Percentiles rank a stretch among this genome's conserved stretches.
Evolutionary conservation across 2,797 vertebrate species (phyloP).

Genomic region (Crossoptilon crossoptilon): DNA sequence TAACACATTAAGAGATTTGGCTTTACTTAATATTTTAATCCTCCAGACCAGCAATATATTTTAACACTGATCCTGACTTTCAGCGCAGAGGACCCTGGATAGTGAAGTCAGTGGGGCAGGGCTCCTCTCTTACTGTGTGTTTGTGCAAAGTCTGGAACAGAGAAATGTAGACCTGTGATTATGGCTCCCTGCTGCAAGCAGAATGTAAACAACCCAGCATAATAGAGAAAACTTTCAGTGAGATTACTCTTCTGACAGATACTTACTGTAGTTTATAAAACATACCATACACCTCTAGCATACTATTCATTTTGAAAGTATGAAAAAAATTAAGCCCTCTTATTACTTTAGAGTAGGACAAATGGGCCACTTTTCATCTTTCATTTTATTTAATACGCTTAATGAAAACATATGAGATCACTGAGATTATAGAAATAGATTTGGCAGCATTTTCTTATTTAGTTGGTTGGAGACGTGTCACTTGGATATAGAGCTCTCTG

Average conservation of each 20-base stretch:
- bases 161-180: not conserved
- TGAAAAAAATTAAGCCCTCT: constrained; percentile 27
- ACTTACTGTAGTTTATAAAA: not conserved
- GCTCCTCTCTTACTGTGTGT: not conserved
- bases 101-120: accelerated
- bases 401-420: constrained; percentile 75
- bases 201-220: not conserved
- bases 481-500: constrained; percentile 68
- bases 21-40: not conserved
- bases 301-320: constrained; percentile 30
- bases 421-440: constrained; percentile 43
- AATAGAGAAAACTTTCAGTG: not conserved
- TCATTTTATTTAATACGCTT: constrained; percentile 67
- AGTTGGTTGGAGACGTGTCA: constrained; percentile 60
- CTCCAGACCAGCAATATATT: not conserved
- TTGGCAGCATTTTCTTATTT: constrained; percentile 70
- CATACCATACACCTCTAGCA: not conserved
- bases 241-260: constrained; percentile 13
- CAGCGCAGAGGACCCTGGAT: not conserved
- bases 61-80: not conserved
- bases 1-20: not conserved
- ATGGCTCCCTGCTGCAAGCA: not conserved
- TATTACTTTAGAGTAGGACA: constrained; percentile 22
- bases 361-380: constrained; percentile 41
- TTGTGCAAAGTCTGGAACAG: not conserved